Evolutionary conservation across 1,140 invertebrate genomes (phyloP).

Genomic region (Paralvinella palmiformis): DNA sequence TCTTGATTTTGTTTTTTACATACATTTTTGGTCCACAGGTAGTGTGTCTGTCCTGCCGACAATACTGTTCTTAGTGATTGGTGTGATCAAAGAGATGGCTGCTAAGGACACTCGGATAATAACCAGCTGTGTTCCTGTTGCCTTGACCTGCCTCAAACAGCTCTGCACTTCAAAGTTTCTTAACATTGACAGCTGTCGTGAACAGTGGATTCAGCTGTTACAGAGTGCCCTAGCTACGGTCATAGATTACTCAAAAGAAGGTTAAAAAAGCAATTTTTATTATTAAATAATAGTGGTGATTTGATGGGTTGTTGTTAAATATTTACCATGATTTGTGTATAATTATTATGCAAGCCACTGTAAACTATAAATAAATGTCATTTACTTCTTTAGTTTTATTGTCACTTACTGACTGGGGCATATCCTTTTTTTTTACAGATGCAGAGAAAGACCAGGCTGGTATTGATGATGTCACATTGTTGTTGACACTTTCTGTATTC

Average conservation of each 20-base stretch:
- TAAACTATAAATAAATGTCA: too few relatives aligned
- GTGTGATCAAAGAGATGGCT: slow-evolving; percentile 76
- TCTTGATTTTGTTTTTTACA: not conserved
- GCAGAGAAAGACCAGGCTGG: slow-evolving; percentile 58
- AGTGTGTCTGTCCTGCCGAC: slow-evolving; percentile 83
- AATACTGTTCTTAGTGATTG: slow-evolving; percentile 82
- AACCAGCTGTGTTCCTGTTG: slow-evolving; percentile 58
- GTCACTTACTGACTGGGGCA: not conserved
- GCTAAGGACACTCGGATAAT: slow-evolving; percentile 47
- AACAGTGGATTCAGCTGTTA: slow-evolving; percentile 71
- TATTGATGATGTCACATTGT: slow-evolving; percentile 73
- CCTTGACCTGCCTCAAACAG: slow-evolving; percentile 64
- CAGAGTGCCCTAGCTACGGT: slow-evolving; percentile 82
- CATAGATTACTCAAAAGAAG: slow-evolving; percentile 80
- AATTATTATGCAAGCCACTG: too few relatives aligned
- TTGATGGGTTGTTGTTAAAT: too few relatives aligned
- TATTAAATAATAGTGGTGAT: too few relatives aligned
- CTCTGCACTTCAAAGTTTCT: slow-evolving; percentile 63
- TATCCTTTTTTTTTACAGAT: slow-evolving; percentile 48
- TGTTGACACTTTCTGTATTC: slow-evolving; percentile 81
- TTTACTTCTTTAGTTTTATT: not conserved
- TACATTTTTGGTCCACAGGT: slow-evolving; percentile 54
- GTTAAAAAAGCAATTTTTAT: too few relatives aligned
- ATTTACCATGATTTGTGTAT: too few relatives aligned
- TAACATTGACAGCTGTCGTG: slow-evolving; percentile 56